A percentile compares a stretch with the other conserved stretches of the same genome.
Conservation (phyloP, 1,140 invertebrate species). For the Chymomyza costata region DNA sequence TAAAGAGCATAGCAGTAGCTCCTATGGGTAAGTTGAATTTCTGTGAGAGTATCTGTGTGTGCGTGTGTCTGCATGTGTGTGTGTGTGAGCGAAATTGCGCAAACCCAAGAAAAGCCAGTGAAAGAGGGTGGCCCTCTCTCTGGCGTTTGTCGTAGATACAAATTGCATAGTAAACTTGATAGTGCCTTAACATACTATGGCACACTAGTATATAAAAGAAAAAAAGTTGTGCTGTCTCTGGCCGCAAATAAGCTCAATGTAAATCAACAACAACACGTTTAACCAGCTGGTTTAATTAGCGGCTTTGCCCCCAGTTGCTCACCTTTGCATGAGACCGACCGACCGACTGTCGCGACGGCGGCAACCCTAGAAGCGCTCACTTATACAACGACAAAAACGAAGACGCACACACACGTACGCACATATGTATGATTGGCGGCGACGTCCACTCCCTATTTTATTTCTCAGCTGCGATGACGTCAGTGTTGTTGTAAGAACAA, state of each 20-base stretch:
- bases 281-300: conserved; percentile 36
- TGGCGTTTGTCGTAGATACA: not conserved
- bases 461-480: conserved; percentile 69
- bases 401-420: conserved; percentile 12
- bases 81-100: conserved; percentile 52
- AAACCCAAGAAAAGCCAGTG: conserved; percentile 44
- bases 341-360: no score
- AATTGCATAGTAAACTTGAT: conserved; percentile 28
- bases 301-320: conserved; percentile 4
- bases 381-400: no score
- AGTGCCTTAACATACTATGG: conserved; percentile 50
- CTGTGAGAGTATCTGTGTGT: conserved; percentile 21
- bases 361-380: conserved; percentile 9
- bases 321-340: conserved; percentile 30
- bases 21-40: conserved; percentile 63
- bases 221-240: conserved; percentile 15
- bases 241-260: not conserved
- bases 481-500: conserved; percentile 70
- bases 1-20: conserved; percentile 64
- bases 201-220: conserved; percentile 36
- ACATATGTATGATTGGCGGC: conserved; percentile 51
- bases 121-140: conserved; percentile 49
- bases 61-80: conserved; percentile 24
- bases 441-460: conserved; percentile 63
- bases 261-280: conserved; percentile 24